phyloP scores from a whole-genome alignment of 53 echinoderm and acorn worm genomes.

The Holothuria leucospilota region DNA sequence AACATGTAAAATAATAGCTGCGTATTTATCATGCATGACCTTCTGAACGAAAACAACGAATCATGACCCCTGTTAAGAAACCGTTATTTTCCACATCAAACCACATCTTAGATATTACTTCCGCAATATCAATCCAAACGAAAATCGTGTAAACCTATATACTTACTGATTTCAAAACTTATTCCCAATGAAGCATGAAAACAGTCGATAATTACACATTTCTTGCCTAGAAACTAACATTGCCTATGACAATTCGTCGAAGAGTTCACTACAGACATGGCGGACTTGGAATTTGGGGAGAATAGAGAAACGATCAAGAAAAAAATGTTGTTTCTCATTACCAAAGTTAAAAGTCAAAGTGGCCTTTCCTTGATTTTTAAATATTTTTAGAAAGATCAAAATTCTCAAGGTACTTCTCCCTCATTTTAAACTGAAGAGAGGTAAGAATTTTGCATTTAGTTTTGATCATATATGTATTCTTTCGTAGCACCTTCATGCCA shows the following conservation, averaged over 20 bases:
- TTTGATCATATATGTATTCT: slow-evolving; percentile 23
- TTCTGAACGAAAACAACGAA: slow-evolving; percentile 45
- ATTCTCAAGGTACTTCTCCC: too few relatives aligned
- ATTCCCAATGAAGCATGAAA: slow-evolving; percentile 81
- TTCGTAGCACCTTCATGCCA: neutral
- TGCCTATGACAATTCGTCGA: slow-evolving; percentile 34
- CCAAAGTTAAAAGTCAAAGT: too few relatives aligned
- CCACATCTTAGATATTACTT: slow-evolving; percentile 11
- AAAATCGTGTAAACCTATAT: neutral
- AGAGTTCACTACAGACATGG: slow-evolving; percentile 35
- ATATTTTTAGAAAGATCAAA: too few relatives aligned
- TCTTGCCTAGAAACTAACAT: slow-evolving; percentile 70
- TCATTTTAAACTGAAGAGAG: too few relatives aligned
- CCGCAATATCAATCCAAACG: neutral
- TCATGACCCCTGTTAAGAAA: slow-evolving; percentile 40
- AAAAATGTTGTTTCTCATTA: too few relatives aligned
- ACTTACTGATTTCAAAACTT: slow-evolving; percentile 34
- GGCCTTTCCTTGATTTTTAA: too few relatives aligned
- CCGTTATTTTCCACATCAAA: slow-evolving; percentile 39
- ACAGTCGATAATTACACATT: slow-evolving; percentile 75
- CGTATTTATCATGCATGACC: slow-evolving; percentile 48
- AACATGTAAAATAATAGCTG: slow-evolving; percentile 43
- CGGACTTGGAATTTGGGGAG: slow-evolving; percentile 36
- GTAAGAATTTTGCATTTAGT: neutral
- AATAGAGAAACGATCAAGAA: neutral